Evolutionary conservation across 1,140 invertebrate species (phyloP), one percentile per base, ranked within the genome.

Genomic region (Camponotus pennsylvanicus): DNA sequence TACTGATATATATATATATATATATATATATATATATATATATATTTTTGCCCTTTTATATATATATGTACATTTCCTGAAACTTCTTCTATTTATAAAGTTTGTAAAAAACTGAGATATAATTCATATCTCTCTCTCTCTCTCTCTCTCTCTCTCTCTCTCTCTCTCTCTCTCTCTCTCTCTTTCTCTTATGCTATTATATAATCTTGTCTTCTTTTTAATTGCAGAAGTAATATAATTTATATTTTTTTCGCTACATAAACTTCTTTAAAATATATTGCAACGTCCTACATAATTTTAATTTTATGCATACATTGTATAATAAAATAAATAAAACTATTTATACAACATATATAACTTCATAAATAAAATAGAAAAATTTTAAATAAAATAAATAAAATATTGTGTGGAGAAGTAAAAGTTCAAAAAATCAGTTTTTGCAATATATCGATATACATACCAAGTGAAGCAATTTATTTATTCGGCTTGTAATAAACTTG

Each of bases 391-490:
- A 82, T 73, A 71, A 82, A 61, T 61, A 61, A 61, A 82, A 83
- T 83, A 6, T 37, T 49, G 37, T 49, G 37, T 61, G 34, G 13
- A 42, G 27, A 63, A 8, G 11, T 21, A 82, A 73, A 82, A 82
- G 45, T 63, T 21, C 7, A 21, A 37, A 83, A 75, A 75, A 40
- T 37, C 40, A 37, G 40, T 4, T 73, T 73, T 63, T 27, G 7
- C 13, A 18, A 40, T 45, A 71, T 71, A n/a, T 18, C 67, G 11
- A 71, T 82, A 71, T 15, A 52, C 6, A 52, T 18, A 49, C 15
- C 78, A 71, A 13, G 11, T 45, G 55, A 45, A 49, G 13, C 69
- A 63, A 63, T 59, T 83, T 83, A 61, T 83, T 75, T 83, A 83
- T 73, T 83, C 5, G 55, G 18, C 40, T 18, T 55, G 61, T 75